Base-by-base conservation (phyloP, 2,888 invertebrate genomes). In the Amblyjoppa proteus region DNA sequence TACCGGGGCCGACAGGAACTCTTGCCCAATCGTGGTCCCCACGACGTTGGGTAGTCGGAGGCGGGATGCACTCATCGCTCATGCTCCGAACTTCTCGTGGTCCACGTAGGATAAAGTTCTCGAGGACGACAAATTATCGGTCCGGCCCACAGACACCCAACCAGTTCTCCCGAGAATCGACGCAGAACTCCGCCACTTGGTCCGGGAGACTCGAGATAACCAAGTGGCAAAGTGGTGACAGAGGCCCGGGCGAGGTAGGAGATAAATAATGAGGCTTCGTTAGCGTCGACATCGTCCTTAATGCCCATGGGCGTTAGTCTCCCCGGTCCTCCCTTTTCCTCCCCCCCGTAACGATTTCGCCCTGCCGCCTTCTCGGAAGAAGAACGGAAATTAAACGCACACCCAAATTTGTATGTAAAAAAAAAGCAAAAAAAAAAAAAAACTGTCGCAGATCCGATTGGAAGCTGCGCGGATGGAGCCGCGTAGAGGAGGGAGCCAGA, bases 201-300 rank as follows among this genome's bases (percentile, higher is more conserved):
- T 53, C 25, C 41, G 41, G 38, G 49, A 70, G 45, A 66, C 71
- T 34, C 68, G 64, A n/a, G 66, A 34, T 51, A 53, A 53, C 13
- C 45, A 64, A 31, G 73, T 74, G 53, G 53, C 71, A 28, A 31
- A 38, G 58, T 71, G 76, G 61, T 45, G 71, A 81, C 45, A 38
- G 71, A 61, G 31, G 45, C 51, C 45, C 25, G 79, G 53, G 81
- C 85, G 83, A 84, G 53, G 79, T 73, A 66, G 84, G 77, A 88
- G 86, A 78, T 81, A 84, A 84, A 84, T 84, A 84, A 84, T 84
- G 84, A 84, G 81, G 77, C 84, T 84, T 84, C 84, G 84, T 84
- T 84, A 84, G 77, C 74, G 71, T 73, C 81, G 81, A 81, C 84
- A 81, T 81, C 81, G 81, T 74, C 74, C 77, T 81, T 77, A 84